Evolutionary conservation across 1,140 invertebrate species (phyloP), one percentile per base, ranked within the genome.

Genomic region (Calephelis nemesis): DNA sequence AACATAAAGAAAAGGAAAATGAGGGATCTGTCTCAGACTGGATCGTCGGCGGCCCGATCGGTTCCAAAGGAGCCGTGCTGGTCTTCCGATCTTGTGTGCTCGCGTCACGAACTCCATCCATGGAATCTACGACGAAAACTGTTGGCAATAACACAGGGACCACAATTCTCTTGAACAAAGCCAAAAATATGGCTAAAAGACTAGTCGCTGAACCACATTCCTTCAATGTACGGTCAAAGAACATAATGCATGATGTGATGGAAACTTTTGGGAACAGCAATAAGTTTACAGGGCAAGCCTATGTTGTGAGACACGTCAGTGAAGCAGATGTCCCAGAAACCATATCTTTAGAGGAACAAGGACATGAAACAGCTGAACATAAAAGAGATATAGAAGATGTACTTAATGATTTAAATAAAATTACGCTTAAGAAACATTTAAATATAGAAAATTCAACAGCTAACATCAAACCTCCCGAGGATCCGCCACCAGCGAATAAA

Each of bases 21-120:
- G 84, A 87, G 92, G 74, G 93, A 90, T 89, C 95, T 93, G 79
- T 96, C 93, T 78, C 94, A 93, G 87, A 85, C 82, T 94, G 93
- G 93, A 79, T 94, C 10, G 84, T 90, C 39, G 93, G 93, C 3
- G 93, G 93, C 1, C 85, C 87, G 2, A 73, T 93, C 65, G 93
- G 93, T 7, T 90, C 92, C 5, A 92, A 92, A 63, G 90, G 84
- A 52, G 88, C 93, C 11, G 87, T 93, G 19, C 86, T 94, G 42
- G 83, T 94, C 40, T 94, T 94, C 78, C 80, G 93, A 72, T 93
- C 93, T 71, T 93, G 93, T 64, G 93, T 93, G 12, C 81, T 94
- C 63, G 93, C 93, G 4, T 86, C 88, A 7, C 71, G 82, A 45
- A 86, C 88, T 40, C 86, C 88, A 7, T 89, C 88, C 1, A 83